phyloP scores from a whole-genome alignment of 2,888 invertebrate species.

The Limnephilus marmoratus region DNA sequence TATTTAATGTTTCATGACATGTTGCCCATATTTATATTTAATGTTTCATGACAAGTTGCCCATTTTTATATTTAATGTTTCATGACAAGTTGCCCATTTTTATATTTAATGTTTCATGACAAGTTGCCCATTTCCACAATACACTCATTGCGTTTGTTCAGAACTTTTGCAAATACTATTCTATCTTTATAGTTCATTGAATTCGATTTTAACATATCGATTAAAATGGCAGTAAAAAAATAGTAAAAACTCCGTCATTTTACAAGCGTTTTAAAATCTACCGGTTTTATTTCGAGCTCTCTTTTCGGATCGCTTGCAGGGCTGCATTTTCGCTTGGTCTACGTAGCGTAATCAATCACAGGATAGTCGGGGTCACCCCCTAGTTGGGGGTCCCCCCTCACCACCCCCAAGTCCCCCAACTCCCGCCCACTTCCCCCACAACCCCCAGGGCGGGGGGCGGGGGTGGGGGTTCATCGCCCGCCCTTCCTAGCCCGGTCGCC shows the following conservation, averaged over 20 bases:
- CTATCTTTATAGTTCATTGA: neutral
- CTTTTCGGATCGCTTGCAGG: slow-evolving; percentile 49
- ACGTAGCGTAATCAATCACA: slow-evolving; percentile 63
- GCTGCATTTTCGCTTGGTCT: slow-evolving; percentile 58
- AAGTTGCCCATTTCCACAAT: neutral
- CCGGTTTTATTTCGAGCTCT: neutral
- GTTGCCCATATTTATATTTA: no score
- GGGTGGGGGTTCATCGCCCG: slow-evolving; percentile 11
- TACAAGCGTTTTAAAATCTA: neutral
- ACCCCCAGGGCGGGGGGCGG: neutral
- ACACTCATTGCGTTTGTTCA: neutral
- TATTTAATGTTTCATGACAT: no score
- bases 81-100: no score
- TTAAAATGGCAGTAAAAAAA: neutral
- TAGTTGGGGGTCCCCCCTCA: slow-evolving; percentile 4
- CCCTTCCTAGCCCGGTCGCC: slow-evolving; percentile 15
- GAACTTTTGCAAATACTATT: neutral
- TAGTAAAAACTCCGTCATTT: neutral
- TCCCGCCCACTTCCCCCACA: neutral
- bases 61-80: no score
- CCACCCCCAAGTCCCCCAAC: slow-evolving; percentile 31
- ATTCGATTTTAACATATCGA: neutral
- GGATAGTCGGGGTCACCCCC: slow-evolving; percentile 55
- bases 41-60: no score
- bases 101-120: no score